These are phyloP conservation scores for Andrena camellia DNA, from an alignment of 2,888 invertebrate genomes.

Conservation along the genomic window DNA sequence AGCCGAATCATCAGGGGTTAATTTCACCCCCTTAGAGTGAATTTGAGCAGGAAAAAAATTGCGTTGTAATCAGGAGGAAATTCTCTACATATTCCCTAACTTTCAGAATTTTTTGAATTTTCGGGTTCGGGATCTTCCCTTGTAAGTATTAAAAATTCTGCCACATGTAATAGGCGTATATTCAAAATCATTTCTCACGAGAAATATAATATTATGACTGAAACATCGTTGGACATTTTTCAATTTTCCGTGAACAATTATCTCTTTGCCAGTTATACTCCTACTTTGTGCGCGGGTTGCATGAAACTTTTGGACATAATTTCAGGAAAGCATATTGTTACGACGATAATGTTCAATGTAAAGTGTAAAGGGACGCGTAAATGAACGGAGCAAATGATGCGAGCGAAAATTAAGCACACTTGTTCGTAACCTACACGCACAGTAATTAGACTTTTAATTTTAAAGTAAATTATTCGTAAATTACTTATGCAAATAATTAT, in stretches of 20 bases:
- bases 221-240: neutral
- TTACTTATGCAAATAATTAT: slow-evolving; percentile 57
- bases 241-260: neutral
- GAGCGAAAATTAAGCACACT: slow-evolving; percentile 20
- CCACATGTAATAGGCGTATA: too few species aligned
- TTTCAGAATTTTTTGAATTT: too few species aligned
- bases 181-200: too few species aligned
- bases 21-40: too few species aligned
- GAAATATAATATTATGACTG: too few species aligned
- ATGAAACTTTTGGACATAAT: neutral
- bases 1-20: too few species aligned
- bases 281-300: neutral
- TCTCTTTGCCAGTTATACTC: too few species aligned
- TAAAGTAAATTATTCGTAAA: slow-evolving; percentile 65
- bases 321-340: slow-evolving; percentile 17
- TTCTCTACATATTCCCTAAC: too few species aligned
- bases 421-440: neutral
- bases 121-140: too few species aligned
- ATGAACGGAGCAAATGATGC: slow-evolving; percentile 38
- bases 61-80: too few species aligned
- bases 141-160: too few species aligned
- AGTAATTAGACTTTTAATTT: slow-evolving; percentile 64
- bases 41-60: too few species aligned
- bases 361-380: slow-evolving; percentile 21
- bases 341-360: slow-evolving; percentile 24